Evolutionary conservation across 2,888 invertebrate species (phyloP).

Genomic region (Nomada hirtipes): DNA sequence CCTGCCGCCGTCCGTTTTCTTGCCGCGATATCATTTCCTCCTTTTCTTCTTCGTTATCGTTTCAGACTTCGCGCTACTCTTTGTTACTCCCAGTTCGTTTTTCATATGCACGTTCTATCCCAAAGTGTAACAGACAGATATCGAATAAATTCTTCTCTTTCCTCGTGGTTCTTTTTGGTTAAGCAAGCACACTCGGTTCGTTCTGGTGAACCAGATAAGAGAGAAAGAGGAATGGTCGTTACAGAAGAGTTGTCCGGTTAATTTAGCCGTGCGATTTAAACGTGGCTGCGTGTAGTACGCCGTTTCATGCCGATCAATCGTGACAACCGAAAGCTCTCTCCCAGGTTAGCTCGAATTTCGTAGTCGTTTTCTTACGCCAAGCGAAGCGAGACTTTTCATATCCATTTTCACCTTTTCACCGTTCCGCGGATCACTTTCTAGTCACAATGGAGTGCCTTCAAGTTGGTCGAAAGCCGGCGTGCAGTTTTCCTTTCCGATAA

Average conservation of each 20-base stretch:
- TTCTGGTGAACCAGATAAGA: background rate
- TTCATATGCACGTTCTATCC: background rate
- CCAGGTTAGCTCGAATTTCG: constrained; percentile 55
- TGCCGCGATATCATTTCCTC: background rate
- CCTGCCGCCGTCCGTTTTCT: constrained; percentile 12
- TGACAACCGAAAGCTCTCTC: constrained; percentile 54
- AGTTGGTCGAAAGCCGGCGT: background rate
- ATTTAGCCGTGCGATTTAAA: constrained; percentile 20
- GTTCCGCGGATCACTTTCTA: constrained; percentile 65
- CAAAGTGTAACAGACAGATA: background rate
- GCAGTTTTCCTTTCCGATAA: constrained; percentile 31
- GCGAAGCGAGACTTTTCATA: constrained; percentile 54
- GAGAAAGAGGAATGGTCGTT: constrained; percentile 16
- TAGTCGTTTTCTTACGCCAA: constrained; percentile 51
- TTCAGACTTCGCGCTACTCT: background rate
- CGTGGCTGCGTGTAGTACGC: background rate
- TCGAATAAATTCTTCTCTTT: background rate
- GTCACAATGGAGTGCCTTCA: constrained; percentile 54
- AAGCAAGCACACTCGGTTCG: constrained; percentile 7
- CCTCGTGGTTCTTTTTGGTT: background rate
- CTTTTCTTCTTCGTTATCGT: background rate
- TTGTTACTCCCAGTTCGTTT: no score
- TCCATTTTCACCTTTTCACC: constrained; percentile 69
- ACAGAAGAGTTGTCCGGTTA: constrained; percentile 25
- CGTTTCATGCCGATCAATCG: constrained; percentile 47